A percentile compares a stretch with the other conserved stretches of the same genome.
Evolutionary conservation across 1,140 invertebrate species (phyloP).

Genomic region (Aphelinus atriplicis): DNA sequence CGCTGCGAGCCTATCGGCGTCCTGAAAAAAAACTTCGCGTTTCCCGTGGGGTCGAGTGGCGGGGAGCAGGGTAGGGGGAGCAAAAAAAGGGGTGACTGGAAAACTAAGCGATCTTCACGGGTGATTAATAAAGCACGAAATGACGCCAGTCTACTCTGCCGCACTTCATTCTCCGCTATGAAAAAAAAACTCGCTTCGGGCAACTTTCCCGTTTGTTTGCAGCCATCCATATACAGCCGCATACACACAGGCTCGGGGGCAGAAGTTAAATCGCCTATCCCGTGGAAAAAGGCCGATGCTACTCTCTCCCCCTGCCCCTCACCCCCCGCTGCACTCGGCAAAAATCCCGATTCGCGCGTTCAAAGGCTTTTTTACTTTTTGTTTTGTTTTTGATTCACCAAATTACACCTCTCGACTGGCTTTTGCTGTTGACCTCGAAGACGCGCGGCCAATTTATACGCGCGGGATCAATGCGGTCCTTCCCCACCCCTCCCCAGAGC

Average conservation of each 20-base stretch:
- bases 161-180: too few relatives aligned
- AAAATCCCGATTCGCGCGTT: slow-evolving; percentile 5
- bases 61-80: too few relatives aligned
- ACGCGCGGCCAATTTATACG: slow-evolving; percentile 22
- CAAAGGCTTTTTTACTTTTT: slow-evolving; percentile 16
- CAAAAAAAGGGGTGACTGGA: too few relatives aligned
- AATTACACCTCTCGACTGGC: slow-evolving; percentile 23
- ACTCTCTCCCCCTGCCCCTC: not conserved
- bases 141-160: too few relatives aligned
- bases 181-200: not conserved
- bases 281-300: not conserved
- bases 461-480: not conserved
- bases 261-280: not conserved
- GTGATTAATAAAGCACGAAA: too few relatives aligned
- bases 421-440: not conserved
- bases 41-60: too few relatives aligned
- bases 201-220: slow-evolving; percentile 8
- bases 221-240: not conserved
- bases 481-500: too few relatives aligned
- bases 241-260: not conserved
- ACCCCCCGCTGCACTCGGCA: not conserved
- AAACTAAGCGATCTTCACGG: too few relatives aligned
- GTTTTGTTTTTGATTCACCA: not conserved
- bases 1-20: too few relatives aligned
- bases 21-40: too few relatives aligned